Evolutionary conservation across 2,113 vertebrate species (phyloP), one percentile per base, ranked within the genome.

Genomic region (Nothocercus nigrocapillus): DNA sequence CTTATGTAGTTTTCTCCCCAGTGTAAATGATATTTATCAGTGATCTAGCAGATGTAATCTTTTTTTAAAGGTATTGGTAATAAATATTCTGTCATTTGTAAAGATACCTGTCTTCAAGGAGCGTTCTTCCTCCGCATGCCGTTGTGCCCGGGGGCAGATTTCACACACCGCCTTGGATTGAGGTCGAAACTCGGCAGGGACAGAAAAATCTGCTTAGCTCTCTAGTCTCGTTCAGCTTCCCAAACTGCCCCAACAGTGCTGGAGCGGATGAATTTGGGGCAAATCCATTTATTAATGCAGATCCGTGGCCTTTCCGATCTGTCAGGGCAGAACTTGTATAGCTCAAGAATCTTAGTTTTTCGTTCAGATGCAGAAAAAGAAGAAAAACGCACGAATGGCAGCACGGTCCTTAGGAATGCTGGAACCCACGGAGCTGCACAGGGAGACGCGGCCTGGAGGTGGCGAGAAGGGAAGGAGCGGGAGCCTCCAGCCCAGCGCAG

Each of bases 21-120:
- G 97, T 98, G 98, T 98, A 97, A 97, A 98, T 97, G 96, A 96
- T 97, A 98, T 97, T 97, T 97, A 97, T 94, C 97, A 92, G 97
- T 97, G 97, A 96, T 90, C 96, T 97, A 97, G 98, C 95, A 97
- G 95, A 97, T 98, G 98, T 98, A 97, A 98, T 97, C 98, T 98
- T 98, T 98, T 98, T 98, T 97, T 97, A 98, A 98, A 97, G 97
- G 97, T 98, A 97, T 98, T 98, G 98, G 98, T 98, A 98, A 98
- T 98, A 98, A 98, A 98, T 98, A 98, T 97, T 97, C 97, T 97
- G 98, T 98, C 97, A 95, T 98, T 98, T 98, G 97, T 98, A 98
- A 98, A 98, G 97, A 98, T 96, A 95, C 90, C 85, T 97, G 97
- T 97, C 96, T 97, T 91, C 88, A 44, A 94, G 95, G 88, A 96